Percentiles rank a stretch among this genome's conserved stretches.
phyloP scores from a whole-genome alignment of 2,888 invertebrate genomes.

The Gandaritis pyraliata region DNA sequence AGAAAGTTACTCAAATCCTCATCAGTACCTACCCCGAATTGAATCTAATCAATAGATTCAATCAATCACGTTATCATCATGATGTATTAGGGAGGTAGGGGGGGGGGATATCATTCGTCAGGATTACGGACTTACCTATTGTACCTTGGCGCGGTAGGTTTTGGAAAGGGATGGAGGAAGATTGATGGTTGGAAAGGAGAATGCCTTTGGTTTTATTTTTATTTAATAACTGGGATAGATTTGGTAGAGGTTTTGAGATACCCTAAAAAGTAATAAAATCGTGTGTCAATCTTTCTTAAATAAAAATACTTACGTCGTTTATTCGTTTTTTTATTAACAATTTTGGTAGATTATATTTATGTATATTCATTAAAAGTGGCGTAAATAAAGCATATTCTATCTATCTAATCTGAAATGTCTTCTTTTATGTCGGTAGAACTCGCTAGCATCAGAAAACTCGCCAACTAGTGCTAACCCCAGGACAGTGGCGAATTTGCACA shows the following conservation, averaged over 20 bases:
- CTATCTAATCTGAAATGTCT: not conserved
- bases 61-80: conserved; percentile 41
- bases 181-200: conserved; percentile 25
- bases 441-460: no score
- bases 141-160: conserved; percentile 37
- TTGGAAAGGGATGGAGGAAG: conserved; percentile 20
- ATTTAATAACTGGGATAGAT: conserved; percentile 8
- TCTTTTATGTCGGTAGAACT: no score
- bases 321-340: no score
- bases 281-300: not conserved
- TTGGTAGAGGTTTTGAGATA: not conserved
- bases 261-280: not conserved
- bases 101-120: conserved; percentile 50
- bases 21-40: conserved; percentile 25
- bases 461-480: conserved; percentile 4
- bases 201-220: conserved; percentile 23
- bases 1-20: conserved; percentile 21
- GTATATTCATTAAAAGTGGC: no score
- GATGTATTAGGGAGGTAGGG: conserved; percentile 31
- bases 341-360: no score
- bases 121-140: conserved; percentile 52
- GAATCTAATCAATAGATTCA: conserved; percentile 33
- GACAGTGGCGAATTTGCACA: conserved; percentile 63
- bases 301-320: no score
- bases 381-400: not conserved